Percentiles rank a stretch among this genome's conserved stretches.
Evolutionary conservation across 2,797 vertebrate species (phyloP).

Genomic region (Benthosema pterotum): DNA sequence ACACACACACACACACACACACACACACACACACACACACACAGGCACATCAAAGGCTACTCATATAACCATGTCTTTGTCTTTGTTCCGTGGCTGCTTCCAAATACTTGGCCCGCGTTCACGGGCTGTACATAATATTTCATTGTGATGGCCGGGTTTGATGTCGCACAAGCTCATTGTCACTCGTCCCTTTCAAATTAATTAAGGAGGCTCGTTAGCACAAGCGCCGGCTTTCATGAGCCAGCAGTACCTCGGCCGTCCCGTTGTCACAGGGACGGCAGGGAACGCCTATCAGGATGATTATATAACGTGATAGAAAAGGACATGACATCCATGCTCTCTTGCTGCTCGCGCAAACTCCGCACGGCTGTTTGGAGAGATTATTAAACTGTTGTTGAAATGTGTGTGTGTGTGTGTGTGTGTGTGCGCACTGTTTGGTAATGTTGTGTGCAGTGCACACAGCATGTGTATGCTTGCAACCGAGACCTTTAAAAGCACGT

Average conservation of each 20-base stretch:
- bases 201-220: constrained; percentile 10
- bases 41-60: neutral
- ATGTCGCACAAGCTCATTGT: constrained; percentile 5
- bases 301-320: constrained; percentile 31
- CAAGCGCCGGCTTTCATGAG: constrained; percentile 2
- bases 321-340: constrained; percentile 10
- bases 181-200: constrained; percentile 3
- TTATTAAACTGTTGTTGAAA: constrained; percentile 7
- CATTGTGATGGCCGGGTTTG: neutral
- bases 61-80: neutral
- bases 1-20: too few relatives aligned
- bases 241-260: constrained; percentile 1
- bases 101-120: constrained; percentile 2
- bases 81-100: neutral
- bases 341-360: neutral
- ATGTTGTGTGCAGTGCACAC: neutral
- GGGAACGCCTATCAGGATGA: constrained; percentile 1
- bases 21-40: too few relatives aligned
- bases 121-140: neutral
- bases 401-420: neutral
- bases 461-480: constrained; percentile 2
- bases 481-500: constrained; percentile 3
- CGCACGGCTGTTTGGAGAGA: neutral
- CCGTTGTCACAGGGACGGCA: neutral
- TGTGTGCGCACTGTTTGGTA: neutral